Percentiles rank a stretch among this genome's conserved stretches.
Evolutionary conservation across 2,888 invertebrate species (phyloP).

Genomic region (Dichetophora obliterata): DNA sequence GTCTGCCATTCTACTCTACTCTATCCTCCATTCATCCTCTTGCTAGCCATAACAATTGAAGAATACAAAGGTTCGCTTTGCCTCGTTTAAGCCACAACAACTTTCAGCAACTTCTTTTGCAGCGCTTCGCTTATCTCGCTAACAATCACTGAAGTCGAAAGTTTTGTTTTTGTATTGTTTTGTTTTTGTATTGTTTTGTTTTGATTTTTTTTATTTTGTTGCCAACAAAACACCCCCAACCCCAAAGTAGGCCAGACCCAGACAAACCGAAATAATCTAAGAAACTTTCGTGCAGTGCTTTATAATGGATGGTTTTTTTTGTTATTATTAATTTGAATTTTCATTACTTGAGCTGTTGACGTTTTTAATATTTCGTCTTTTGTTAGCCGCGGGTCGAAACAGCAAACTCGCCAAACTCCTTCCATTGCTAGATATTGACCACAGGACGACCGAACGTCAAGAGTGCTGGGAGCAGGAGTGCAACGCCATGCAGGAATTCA

Average conservation of each 20-base stretch:
- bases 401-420: neutral
- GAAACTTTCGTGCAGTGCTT: no score
- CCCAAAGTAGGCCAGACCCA: no score
- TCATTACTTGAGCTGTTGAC: slow-evolving; percentile 25
- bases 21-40: neutral
- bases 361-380: slow-evolving; percentile 18
- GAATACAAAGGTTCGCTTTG: neutral
- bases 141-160: slow-evolving; percentile 1
- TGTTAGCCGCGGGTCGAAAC: neutral
- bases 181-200: no score
- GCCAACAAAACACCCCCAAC: no score
- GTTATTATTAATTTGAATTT: neutral
- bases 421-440: neutral
- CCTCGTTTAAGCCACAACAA: neutral
- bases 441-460: neutral
- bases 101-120: slow-evolving; percentile 5
- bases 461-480: neutral
- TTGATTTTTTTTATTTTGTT: no score
- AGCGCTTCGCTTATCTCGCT: neutral
- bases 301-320: neutral
- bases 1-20: no score
- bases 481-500: neutral
- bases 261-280: no score
- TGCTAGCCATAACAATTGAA: neutral
- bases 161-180: no score